Conservation (phyloP, 2,888 invertebrate species). For the Papilio demoleus region DNA sequence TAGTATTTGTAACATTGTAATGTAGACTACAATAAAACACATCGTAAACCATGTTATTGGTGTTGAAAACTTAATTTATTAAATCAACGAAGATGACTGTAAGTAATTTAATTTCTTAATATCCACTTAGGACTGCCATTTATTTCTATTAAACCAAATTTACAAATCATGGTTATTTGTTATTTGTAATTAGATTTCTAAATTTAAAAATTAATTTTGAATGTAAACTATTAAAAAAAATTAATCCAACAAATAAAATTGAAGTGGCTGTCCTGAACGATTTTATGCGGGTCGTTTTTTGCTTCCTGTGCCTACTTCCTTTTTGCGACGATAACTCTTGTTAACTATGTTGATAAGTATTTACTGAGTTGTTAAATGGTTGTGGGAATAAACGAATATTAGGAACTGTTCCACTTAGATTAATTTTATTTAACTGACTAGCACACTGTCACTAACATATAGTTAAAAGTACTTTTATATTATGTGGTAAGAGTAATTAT, state of each 20-base stretch:
- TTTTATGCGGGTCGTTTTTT: constrained; percentile 22
- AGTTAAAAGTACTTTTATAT: background rate
- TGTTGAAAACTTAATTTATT: background rate
- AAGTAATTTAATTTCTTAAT: constrained; percentile 30
- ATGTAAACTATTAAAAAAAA: background rate
- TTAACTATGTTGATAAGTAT: constrained; percentile 8
- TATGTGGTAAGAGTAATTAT: no score
- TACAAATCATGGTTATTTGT: background rate
- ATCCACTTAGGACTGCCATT: constrained; percentile 24
- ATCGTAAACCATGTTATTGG: constrained; percentile 11
- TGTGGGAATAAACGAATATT: constrained; percentile 1
- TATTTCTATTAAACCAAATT: background rate
- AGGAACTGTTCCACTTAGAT: background rate
- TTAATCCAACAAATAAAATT: background rate
- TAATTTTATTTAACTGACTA: background rate
- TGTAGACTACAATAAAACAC: constrained; percentile 15
- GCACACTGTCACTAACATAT: constrained; percentile 6
- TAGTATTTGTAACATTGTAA: background rate
- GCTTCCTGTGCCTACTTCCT: constrained; percentile 39
- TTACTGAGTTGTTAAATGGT: background rate
- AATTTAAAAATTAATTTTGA: background rate
- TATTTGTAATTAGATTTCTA: background rate
- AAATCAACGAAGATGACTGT: constrained; percentile 33
- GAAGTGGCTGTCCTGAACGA: constrained; percentile 32
- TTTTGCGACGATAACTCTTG: constrained; percentile 33